phyloP scores from a whole-genome alignment of 2,113 vertebrate genomes.

The Anoplopoma fimbria region DNA sequence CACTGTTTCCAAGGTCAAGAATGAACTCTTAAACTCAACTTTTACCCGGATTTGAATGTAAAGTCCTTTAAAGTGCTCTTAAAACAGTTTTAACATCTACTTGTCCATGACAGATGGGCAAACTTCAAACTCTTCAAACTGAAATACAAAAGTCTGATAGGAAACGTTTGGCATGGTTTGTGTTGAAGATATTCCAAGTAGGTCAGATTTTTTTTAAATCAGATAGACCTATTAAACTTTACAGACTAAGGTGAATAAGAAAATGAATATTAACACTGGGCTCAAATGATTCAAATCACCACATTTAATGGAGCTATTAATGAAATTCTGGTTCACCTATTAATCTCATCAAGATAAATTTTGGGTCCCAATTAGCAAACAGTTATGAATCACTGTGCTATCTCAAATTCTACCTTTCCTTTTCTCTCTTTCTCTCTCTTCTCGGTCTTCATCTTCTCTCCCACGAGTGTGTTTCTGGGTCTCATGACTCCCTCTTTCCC shows the following conservation, averaged over 20 bases:
- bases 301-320: conserved; percentile 18
- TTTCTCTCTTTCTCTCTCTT: conserved; percentile 40
- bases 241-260: not conserved
- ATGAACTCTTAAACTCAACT: not conserved
- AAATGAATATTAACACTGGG: not conserved
- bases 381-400: conserved; percentile 42
- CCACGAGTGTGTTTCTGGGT: conserved; percentile 9
- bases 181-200: not conserved
- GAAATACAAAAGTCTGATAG: not conserved
- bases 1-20: not conserved
- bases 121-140: not conserved
- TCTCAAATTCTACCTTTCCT: conserved; percentile 66
- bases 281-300: conserved; percentile 16
- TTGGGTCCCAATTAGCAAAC: conserved; percentile 24
- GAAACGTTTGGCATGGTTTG: not conserved
- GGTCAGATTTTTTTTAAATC: not conserved
- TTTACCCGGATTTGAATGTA: not conserved
- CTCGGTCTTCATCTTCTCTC: conserved; percentile 50
- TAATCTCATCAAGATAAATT: conserved; percentile 28
- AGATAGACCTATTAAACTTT: not conserved
- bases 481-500: conserved; percentile 35
- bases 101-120: not conserved
- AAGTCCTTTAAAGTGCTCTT: not conserved
- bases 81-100: not conserved
- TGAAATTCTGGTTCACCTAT: not conserved